A percentile compares a stretch with the other conserved stretches of the same genome.
phyloP scores from a whole-genome alignment of 1,140 invertebrate species.

The Tyrophagus putrescentiae region DNA sequence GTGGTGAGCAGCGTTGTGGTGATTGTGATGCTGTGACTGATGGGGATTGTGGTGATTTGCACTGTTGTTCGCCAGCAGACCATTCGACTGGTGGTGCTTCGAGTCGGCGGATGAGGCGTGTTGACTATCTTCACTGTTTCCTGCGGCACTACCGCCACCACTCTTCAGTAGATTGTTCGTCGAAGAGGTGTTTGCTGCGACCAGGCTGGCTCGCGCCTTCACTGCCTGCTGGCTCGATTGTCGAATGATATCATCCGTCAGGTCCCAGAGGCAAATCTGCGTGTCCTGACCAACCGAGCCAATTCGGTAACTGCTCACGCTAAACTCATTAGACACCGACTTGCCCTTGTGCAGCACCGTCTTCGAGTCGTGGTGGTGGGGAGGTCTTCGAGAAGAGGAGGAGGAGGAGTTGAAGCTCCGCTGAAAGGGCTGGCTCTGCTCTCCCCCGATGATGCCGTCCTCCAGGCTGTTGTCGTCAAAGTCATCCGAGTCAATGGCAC shows the following conservation, averaged over 20 bases:
- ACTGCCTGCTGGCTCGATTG: slow-evolving; percentile 32
- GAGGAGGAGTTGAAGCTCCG: neutral
- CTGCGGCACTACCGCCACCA: neutral
- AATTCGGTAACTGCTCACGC: slow-evolving; percentile 56
- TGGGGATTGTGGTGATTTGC: no score
- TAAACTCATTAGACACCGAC: neutral
- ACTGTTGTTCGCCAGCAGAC: no score
- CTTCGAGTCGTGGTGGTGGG: neutral
- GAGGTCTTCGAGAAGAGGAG: neutral
- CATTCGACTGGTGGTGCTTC: no score
- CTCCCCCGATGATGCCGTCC: neutral
- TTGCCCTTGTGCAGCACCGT: neutral
- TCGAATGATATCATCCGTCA: slow-evolving; percentile 74
- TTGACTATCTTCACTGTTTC: neutral
- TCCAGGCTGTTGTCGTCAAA: slow-evolving; percentile 31
- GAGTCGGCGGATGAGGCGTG: neutral
- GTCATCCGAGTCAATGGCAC: slow-evolving; percentile 30
- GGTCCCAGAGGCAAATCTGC: slow-evolving; percentile 92
- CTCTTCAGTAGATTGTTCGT: neutral
- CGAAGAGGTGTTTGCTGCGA: neutral
- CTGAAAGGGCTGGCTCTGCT: neutral
- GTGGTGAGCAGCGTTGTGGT: no score
- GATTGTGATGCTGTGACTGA: no score
- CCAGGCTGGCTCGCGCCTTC: slow-evolving; percentile 28
- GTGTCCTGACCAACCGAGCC: slow-evolving; percentile 98